Evolutionary conservation across 2,797 vertebrate genomes (phyloP).

Genomic region (Hafferia zeledoni): DNA sequence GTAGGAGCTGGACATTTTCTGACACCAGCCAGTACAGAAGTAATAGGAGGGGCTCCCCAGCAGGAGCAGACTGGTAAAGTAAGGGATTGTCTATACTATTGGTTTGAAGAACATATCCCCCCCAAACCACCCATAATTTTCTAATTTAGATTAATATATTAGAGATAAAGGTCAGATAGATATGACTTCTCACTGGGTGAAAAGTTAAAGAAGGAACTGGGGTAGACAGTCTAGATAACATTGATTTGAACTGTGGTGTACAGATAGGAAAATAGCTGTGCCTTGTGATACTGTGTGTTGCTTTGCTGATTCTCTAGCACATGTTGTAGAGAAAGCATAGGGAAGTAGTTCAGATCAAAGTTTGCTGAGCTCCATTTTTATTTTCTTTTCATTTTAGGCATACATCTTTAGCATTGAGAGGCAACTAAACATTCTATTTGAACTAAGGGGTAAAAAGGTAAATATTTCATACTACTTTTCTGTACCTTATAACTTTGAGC

Average conservation of each 20-base stretch:
- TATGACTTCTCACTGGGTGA: not conserved
- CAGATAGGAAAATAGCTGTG: not conserved
- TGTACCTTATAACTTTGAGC: not conserved
- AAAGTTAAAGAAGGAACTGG: not conserved
- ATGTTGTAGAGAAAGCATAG: not conserved
- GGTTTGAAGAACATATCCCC: not conserved
- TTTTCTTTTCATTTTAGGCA: conserved; percentile 77
- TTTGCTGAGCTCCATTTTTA: not conserved
- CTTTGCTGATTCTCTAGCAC: not conserved
- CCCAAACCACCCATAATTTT: not conserved
- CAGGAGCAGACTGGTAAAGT: conserved; percentile 94
- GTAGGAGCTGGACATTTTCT: conserved; percentile 92
- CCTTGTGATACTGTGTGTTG: not conserved
- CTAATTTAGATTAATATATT: not conserved
- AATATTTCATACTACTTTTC: not conserved
- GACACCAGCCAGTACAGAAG: conserved; percentile 77
- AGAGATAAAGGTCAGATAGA: not conserved
- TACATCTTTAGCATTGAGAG: conserved; percentile 84
- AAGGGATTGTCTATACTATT: conserved; percentile 57
- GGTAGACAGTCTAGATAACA: not conserved
- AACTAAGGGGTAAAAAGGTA: conserved; percentile 89
- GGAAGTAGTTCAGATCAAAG: not conserved
- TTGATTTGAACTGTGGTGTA: not conserved
- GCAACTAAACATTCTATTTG: conserved; percentile 80
- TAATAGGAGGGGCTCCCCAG: conserved; percentile 93